Conservation (phyloP, 2,888 invertebrate species). For the Aleiodes alternator region DNA sequence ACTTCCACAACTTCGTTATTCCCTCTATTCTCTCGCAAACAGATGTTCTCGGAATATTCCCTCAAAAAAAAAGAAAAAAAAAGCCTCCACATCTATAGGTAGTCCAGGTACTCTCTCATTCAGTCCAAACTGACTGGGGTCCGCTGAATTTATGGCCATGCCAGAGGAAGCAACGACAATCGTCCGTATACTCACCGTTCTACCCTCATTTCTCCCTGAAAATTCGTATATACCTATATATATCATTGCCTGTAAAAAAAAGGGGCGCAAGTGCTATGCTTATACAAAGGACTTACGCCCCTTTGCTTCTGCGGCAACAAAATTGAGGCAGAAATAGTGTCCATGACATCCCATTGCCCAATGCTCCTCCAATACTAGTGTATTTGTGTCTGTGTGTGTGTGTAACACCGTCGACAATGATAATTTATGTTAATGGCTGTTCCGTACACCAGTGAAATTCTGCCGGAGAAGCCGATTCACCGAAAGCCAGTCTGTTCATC, state of each 20-base stretch:
- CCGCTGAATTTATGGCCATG: slow-evolving; percentile 39
- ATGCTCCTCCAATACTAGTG: slow-evolving; percentile 20
- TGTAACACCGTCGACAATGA: slow-evolving; percentile 79
- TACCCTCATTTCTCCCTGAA: slow-evolving; percentile 13
- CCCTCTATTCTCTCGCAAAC: too few relatives aligned
- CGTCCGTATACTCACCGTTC: slow-evolving; percentile 11
- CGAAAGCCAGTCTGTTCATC: slow-evolving; percentile 65
- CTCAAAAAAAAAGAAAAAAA: background rate
- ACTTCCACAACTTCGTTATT: too few relatives aligned
- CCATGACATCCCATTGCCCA: slow-evolving; percentile 11
- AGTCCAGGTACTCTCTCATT: slow-evolving; percentile 4
- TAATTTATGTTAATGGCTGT: slow-evolving; percentile 78
- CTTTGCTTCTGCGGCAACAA: too few relatives aligned
- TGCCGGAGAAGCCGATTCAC: slow-evolving; percentile 54
- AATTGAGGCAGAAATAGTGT: background rate
- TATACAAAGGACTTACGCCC: too few relatives aligned
- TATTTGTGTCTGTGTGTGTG: slow-evolving; percentile 53
- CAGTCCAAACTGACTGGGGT: background rate
- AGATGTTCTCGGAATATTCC: too few relatives aligned
- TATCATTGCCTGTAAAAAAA: too few relatives aligned
- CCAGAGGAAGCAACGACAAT: slow-evolving; percentile 9
- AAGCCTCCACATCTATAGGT: background rate
- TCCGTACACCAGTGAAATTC: slow-evolving; percentile 63
- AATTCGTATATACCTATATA: background rate
- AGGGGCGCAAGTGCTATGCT: too few relatives aligned